Conservation (phyloP, 1,140 invertebrate genomes). For the Archegozetes longisetosus region DNA sequence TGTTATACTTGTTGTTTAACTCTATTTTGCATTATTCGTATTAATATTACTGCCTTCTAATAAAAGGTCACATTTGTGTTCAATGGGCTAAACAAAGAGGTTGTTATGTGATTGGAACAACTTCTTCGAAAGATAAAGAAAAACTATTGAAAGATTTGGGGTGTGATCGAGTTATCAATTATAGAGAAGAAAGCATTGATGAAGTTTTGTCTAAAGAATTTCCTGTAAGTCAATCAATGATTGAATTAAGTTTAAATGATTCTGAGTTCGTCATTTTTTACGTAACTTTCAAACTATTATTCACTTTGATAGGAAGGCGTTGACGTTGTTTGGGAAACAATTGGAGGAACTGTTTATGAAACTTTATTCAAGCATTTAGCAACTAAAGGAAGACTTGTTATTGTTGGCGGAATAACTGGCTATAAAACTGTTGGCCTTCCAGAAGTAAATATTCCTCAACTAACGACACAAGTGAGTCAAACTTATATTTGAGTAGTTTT, state of each 20-base stretch:
- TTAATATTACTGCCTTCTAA: conserved; percentile 23
- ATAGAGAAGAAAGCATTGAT: conserved; percentile 28
- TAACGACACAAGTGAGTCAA: conserved; percentile 6
- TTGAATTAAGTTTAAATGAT: too few species aligned
- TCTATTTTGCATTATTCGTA: not conserved
- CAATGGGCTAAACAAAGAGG: conserved; percentile 29
- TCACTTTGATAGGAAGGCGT: conserved; percentile 26
- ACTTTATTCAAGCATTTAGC: conserved; percentile 22
- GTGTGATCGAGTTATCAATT: conserved; percentile 30
- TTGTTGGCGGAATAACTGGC: conserved; percentile 27
- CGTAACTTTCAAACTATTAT: too few species aligned
- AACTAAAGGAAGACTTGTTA: conserved; percentile 25
- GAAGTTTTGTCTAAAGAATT: conserved; percentile 29
- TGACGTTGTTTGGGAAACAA: conserved; percentile 31
- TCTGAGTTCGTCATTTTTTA: too few species aligned
- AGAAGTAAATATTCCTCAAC: not conserved
- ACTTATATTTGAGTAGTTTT: too few species aligned
- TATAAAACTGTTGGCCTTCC: conserved; percentile 21
- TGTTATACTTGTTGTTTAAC: not conserved
- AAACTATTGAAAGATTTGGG: conserved; percentile 29
- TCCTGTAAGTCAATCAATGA: conserved; percentile 23
- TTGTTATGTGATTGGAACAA: conserved; percentile 31
- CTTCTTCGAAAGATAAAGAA: conserved; percentile 29
- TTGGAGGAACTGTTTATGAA: conserved; percentile 30
- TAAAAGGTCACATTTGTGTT: conserved; percentile 30